Evolutionary conservation across 2,888 invertebrate genomes (phyloP).

Genomic region (Nomada lathburiana): DNA sequence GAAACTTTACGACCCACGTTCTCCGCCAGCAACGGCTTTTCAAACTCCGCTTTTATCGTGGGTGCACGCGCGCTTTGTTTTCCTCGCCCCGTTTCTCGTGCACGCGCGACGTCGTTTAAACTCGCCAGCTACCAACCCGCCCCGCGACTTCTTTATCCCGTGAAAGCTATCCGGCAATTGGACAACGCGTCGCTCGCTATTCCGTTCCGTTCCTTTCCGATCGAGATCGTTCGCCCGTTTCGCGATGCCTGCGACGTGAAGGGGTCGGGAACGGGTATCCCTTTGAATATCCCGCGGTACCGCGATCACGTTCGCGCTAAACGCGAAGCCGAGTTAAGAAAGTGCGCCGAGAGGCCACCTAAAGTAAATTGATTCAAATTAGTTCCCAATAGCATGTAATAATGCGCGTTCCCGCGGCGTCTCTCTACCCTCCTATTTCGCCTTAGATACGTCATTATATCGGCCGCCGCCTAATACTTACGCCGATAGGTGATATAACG

Average conservation of each 20-base stretch:
- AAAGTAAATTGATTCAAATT: constrained; percentile 84
- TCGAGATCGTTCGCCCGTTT: neutral
- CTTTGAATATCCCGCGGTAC: constrained; percentile 54
- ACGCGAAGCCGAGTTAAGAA: constrained; percentile 69
- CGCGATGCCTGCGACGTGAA: neutral
- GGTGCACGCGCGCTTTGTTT: constrained; percentile 4
- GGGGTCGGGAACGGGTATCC: constrained; percentile 22
- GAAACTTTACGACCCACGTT: constrained; percentile 60
- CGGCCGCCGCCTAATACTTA: constrained; percentile 84
- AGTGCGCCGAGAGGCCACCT: constrained; percentile 73
- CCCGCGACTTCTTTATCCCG: neutral
- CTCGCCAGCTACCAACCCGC: neutral
- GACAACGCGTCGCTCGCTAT: too few relatives aligned
- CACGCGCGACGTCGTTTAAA: neutral
- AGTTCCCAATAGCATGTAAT: constrained; percentile 83
- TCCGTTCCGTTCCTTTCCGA: too few relatives aligned
- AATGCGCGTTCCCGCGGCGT: constrained; percentile 74
- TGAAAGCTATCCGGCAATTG: neutral
- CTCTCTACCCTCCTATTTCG: constrained; percentile 73
- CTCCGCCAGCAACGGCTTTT: constrained; percentile 20
- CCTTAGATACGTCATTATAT: constrained; percentile 80
- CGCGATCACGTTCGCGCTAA: constrained; percentile 64
- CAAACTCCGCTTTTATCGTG: constrained; percentile 32
- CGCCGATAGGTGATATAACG: constrained; percentile 82
- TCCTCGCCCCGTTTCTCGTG: neutral